Base-by-base conservation (phyloP, 2,113 vertebrate genomes). In the Cyphomyrus discorhynchus region DNA sequence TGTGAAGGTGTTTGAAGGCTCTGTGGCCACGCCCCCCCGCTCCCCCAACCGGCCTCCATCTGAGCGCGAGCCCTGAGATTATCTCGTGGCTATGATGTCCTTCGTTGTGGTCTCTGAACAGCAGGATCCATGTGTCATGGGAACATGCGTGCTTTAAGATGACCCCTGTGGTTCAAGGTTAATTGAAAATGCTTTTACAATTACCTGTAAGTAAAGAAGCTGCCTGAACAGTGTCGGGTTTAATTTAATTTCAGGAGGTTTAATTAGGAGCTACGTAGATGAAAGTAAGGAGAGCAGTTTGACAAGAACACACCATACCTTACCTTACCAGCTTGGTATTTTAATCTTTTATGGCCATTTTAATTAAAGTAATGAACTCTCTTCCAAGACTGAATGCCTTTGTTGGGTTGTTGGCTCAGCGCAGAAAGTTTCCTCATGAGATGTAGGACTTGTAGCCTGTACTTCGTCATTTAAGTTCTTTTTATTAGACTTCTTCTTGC, bases 201-300 rank as follows among this genome's bases (percentile, higher is more conserved):
- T 53, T 49, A 80, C 46, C 70, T 45, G 62, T 56, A 87, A 90
- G 45, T 74, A 49, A 77, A 50, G 39, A 47, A 77, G 46, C 31
- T 52, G 27, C 47, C 27, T 49, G 35, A 46, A 53, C 21, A 21
- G 58, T 45, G 58, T 35, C 24, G 6, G 27, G 49, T 24, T 80
- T 87, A 77, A 90, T 90, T 90, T 80, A 77, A 49, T 87, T 90
- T 87, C 35, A 7, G n/a, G 45, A 17, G 62, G 62, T 42, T 74
- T 90, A 87, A 90, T 87, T 74, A 90, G 62, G 85, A 56, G 35
- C 45, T 39, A 39, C 74, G 39, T 87, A 47, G 15, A 80, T 31
- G 89, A 66, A 56, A 19, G 53, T 39, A 35, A 11, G 19, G 39
- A n/a, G 82, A 66, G 19, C 19, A n/a, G 53, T 58, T 19, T 70